These are phyloP conservation scores for Dinomys branickii DNA, from an alignment of 2,113 vertebrate genomes.

Conservation along the genomic window DNA sequence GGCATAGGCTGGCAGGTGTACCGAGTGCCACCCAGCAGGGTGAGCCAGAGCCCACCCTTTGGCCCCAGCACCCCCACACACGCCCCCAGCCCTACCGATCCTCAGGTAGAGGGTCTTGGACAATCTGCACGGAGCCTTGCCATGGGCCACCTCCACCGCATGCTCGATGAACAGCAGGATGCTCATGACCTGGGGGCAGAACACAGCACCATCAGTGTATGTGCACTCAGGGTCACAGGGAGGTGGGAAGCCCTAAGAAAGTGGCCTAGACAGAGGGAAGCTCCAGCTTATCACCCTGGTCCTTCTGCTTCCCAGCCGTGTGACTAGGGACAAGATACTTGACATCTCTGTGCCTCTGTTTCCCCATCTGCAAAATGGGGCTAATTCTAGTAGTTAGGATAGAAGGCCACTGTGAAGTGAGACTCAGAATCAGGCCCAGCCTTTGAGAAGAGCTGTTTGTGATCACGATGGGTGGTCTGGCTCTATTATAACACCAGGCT, in stretches of 20 bases:
- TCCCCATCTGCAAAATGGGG: neutral
- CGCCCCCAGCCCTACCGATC: constrained; percentile 72
- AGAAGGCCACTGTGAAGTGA: neutral
- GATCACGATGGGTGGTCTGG: neutral
- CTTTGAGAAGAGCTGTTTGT: neutral
- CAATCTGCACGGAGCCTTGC: constrained; percentile 82
- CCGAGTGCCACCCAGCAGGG: neutral
- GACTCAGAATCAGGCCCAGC: neutral
- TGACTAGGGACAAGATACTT: neutral
- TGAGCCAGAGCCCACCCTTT: neutral
- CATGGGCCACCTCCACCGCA: constrained; percentile 81
- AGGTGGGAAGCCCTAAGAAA: neutral
- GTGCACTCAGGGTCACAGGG: accelerated
- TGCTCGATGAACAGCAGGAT: constrained; percentile 85
- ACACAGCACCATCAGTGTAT: neutral
- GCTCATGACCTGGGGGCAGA: constrained; percentile 82
- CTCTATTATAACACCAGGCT: neutral
- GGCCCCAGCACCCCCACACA: too few species aligned
- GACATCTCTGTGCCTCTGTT: neutral
- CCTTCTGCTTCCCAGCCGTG: neutral
- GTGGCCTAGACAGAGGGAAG: neutral
- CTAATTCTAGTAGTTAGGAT: neutral
- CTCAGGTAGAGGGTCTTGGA: constrained; percentile 79
- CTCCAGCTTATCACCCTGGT: neutral
- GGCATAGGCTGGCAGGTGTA: neutral